Evolutionary conservation across 2,113 vertebrate genomes (phyloP), one percentile per base, ranked within the genome.

Genomic region (Lophotis ruficrista): DNA sequence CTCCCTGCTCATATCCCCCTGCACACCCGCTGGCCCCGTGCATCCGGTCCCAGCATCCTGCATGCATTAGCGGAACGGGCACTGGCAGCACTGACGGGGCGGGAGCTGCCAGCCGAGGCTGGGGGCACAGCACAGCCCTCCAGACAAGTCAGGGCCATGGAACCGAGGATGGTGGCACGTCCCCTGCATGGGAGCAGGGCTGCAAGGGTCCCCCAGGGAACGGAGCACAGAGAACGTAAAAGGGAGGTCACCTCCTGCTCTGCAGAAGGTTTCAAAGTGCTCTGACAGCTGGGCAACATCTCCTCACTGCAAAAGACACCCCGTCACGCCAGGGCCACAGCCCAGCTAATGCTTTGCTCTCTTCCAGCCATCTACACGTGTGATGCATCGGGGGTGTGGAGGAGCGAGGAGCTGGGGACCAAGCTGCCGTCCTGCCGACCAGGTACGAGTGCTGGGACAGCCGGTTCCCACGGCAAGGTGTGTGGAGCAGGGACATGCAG

Each of bases 341-440:
- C 38, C 24, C 38, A 60, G 37, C 37, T 95, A 77, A 86, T 9
- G 5, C 33, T 82, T 37, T 82, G 51, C 16, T 85, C 47, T 95
- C 82, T 94, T 92, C n/a, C 89, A 99, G 99, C 97, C 85, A 97
- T 96, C 27, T 99, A 99, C 87, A 98, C 30, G 0, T 99, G 99
- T 5, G 97, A 98, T 5, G 97, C 95, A 2, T 94, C 92, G 0
- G 99, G 98, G 31, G n/a, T 94, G 21, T 99, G 99, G 99, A 97
- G 90, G 20, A 98, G 98, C 14, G 89, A 98, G 86, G 98, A 98
- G 17, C 90, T 98, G 47, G 98, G 98, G 30, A 96, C 87, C 33
- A 92, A 91, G 14, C 96, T 97, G 56, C 98, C 98, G 0, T 95
- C 96, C 61, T 99, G 99, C 81, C 76, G 50, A 66, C 98, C 98